Percentiles rank a stretch among this genome's conserved stretches.
Conservation (phyloP, 1,140 invertebrate genomes). For the Monomorium pharaonis region DNA sequence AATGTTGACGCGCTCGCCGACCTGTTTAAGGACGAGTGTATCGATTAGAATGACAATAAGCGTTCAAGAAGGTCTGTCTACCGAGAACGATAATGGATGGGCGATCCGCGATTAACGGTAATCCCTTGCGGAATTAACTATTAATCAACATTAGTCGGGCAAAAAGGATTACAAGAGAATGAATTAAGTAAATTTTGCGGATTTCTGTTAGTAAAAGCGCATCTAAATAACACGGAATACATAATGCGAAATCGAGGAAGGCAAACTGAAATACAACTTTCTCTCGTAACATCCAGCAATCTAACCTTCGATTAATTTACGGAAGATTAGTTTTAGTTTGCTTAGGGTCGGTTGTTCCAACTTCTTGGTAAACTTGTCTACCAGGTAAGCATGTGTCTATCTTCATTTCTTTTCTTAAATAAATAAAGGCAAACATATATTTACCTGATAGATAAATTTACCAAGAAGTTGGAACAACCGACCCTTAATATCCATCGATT, state of each 20-base stretch:
- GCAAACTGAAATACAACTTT: too few relatives aligned
- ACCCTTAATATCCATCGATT: too few relatives aligned
- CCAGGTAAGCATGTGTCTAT: too few relatives aligned
- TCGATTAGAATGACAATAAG: constrained; percentile 35
- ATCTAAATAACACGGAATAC: neutral
- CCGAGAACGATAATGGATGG: constrained; percentile 2
- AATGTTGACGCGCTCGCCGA: neutral
- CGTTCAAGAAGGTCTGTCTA: neutral
- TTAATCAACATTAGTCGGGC: neutral
- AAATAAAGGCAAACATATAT: too few relatives aligned
- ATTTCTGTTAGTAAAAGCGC: neutral
- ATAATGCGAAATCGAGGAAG: neutral
- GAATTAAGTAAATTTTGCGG: neutral
- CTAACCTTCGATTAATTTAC: neutral
- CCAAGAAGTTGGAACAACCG: too few relatives aligned
- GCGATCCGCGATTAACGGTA: constrained; percentile 13
- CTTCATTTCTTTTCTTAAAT: too few relatives aligned
- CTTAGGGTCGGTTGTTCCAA: too few relatives aligned
- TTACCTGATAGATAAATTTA: too few relatives aligned
- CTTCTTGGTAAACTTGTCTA: too few relatives aligned
- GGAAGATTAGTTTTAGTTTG: neutral
- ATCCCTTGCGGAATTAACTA: neutral
- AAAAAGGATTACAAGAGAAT: neutral
- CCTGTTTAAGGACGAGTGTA: constrained; percentile 14
- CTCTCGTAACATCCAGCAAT: neutral